A percentile compares a stretch with the other conserved stretches of the same genome.
phyloP scores from a whole-genome alignment of 1,140 invertebrate genomes.

The Musca vetustissima region DNA sequence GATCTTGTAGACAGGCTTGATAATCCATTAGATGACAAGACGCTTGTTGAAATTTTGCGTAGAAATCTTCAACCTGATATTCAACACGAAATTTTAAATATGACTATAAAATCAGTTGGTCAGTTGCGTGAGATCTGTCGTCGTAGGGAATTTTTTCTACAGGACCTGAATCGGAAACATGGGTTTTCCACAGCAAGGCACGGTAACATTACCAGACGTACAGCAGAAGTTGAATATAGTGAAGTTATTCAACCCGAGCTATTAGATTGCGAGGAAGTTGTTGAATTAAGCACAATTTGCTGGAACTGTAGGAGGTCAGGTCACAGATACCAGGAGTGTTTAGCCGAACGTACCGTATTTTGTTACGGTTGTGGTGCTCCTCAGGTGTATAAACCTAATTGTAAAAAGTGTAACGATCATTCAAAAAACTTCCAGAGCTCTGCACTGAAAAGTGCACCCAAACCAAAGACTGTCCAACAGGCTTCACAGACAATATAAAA shows the following conservation, averaged over 20 bases:
- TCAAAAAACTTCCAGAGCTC: constrained; percentile 18
- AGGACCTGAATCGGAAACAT: neutral
- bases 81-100: constrained; percentile 8
- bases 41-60: neutral
- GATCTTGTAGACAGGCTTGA: neutral
- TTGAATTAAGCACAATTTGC: neutral
- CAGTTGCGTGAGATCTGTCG: neutral
- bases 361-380: constrained; percentile 24
- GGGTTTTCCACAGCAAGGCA: neutral
- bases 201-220: neutral
- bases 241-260: too few relatives aligned
- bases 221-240: neutral
- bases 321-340: constrained; percentile 26
- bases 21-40: neutral
- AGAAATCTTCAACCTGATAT: constrained; percentile 23
- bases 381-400: too few relatives aligned
- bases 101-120: neutral
- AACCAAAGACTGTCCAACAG: neutral
- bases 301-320: constrained; percentile 27
- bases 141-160: neutral
- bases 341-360: too few relatives aligned
- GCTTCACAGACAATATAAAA: neutral
- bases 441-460: neutral
- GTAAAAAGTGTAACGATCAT: neutral
- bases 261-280: neutral